Base-by-base conservation (phyloP, 2,888 invertebrate genomes). In the Xestia sexstrigata region DNA sequence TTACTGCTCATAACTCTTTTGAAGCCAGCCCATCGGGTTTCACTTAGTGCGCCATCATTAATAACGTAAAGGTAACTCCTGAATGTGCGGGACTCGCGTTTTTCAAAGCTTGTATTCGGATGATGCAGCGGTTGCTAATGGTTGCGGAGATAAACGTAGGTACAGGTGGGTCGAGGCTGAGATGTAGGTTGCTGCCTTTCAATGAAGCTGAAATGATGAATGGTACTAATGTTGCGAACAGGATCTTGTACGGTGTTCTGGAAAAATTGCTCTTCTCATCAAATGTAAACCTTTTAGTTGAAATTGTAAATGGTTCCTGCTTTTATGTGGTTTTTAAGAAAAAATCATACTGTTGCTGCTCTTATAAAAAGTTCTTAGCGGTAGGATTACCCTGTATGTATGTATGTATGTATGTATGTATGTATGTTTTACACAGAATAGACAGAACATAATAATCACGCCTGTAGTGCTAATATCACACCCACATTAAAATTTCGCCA, bases 41-140 rank as follows among this genome's bases (percentile, higher is more conserved):
- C 87, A 88, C 87, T 87, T 87, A 87, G 83, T 73, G 65, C 20
- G 74, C 67, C 45, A 80, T 85, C 87, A 87, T 88, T 87, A 88
- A 88, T 87, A 88, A 87, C 85, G 79, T 74, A 76, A 87, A 85
- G 87, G 87, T 81, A 78, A 67, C 68, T 83, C 71, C 69, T 81
- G 82, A 78, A 82, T 60, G 47, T 63, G 52, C 73, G 65, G 58
- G 65, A 39, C 82, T 74, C 78, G 39, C 84, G 71, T 74, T 85
- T 83, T 75, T 78, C 78, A 70, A 63, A 71, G 78, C 79, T 70
- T 62, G 65, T 68, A 75, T 86, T 85, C 35, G 66, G 71, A 78
- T 82, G 78, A 85, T 73, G 73, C 20, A 70, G 86, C 70, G 52
- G 26, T 72, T 71, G n/a, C 55, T 81, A 82, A 78, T 82, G 79